A percentile compares a stretch with the other conserved stretches of the same genome.
phyloP scores from a whole-genome alignment of 2,113 vertebrate genomes.

The Chaenogobius annularis region DNA sequence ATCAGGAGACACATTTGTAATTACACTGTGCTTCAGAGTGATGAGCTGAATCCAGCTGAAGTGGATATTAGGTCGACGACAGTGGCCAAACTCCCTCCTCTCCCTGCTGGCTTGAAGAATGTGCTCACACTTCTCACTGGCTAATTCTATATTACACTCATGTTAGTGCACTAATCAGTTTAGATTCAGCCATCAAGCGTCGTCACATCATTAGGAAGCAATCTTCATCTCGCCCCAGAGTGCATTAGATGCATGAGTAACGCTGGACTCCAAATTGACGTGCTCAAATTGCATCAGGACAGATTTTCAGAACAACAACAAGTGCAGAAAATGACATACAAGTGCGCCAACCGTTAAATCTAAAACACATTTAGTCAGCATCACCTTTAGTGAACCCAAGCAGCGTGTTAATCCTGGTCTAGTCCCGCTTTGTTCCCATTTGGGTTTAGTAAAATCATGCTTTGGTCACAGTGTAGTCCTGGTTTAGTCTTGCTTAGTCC shows the following conservation, averaged over 20 bases:
- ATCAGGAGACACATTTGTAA: background rate
- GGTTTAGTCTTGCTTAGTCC: too few relatives aligned
- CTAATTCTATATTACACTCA: slow-evolving; percentile 74
- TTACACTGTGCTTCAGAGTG: slow-evolving; percentile 10
- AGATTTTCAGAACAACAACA: slow-evolving; percentile 70
- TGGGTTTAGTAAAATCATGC: too few relatives aligned
- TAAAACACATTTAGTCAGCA: slow-evolving; percentile 54
- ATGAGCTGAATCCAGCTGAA: slow-evolving; percentile 29
- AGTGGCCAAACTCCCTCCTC: slow-evolving; percentile 40
- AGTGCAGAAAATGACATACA: slow-evolving; percentile 65
- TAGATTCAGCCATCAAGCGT: slow-evolving; percentile 75
- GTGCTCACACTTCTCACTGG: slow-evolving; percentile 68
- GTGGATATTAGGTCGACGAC: slow-evolving; percentile 27
- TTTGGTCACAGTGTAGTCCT: too few relatives aligned
- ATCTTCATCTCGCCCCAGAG: slow-evolving; percentile 76
- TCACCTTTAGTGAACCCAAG: background rate
- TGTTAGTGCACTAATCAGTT: slow-evolving; percentile 76
- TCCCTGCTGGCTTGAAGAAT: slow-evolving; percentile 51
- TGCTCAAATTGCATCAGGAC: slow-evolving; percentile 72
- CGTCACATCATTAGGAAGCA: slow-evolving; percentile 78
- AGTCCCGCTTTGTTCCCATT: background rate
- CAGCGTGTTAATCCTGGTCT: background rate
- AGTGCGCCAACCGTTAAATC: slow-evolving; percentile 56
- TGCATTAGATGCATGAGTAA: slow-evolving; percentile 77
- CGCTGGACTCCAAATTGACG: slow-evolving; percentile 73